These are phyloP conservation scores for Geotrupes spiniger DNA, from an alignment of 2,888 invertebrate species.

Conservation along the genomic window DNA sequence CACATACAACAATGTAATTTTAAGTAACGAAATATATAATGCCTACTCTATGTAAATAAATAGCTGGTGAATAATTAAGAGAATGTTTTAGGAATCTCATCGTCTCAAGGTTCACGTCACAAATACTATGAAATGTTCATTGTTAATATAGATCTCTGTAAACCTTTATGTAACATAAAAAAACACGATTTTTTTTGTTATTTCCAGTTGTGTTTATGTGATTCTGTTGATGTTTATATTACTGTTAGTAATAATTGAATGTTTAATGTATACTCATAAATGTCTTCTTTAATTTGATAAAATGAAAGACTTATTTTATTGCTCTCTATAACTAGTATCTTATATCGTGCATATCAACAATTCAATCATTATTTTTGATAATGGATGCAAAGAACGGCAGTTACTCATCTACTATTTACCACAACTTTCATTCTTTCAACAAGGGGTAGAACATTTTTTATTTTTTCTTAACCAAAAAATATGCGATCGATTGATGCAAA, in stretches of 20 bases:
- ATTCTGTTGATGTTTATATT: constrained; percentile 21
- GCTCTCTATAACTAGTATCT: constrained; percentile 3
- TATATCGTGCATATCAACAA: constrained; percentile 6
- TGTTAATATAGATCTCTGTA: constrained; percentile 17
- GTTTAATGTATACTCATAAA: constrained; percentile 14
- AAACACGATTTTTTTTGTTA: constrained; percentile 15
- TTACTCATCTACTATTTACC: no score
- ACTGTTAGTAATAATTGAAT: constrained; percentile 20
- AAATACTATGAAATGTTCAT: constrained; percentile 12
- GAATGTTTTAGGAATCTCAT: constrained; percentile 11
- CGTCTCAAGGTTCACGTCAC: constrained; percentile 17
- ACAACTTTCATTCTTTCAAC: no score
- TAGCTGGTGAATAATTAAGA: no score
- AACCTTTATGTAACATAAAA: constrained; percentile 10
- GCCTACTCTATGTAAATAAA: no score
- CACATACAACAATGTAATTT: no score
- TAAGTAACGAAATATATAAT: no score
- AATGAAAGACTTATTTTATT: constrained; percentile 3
- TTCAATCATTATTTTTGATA: constrained; percentile 5
- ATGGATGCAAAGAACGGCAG: neutral
- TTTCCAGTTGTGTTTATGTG: constrained; percentile 24
- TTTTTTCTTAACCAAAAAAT: no score
- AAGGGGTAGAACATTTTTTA: no score
- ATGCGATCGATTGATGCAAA: no score
- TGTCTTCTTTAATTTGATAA: constrained; percentile 1